A percentile compares a stretch with the other conserved stretches of the same genome.
phyloP scores from a whole-genome alignment of 2,113 vertebrate species.

The Zosterops japonicus region DNA sequence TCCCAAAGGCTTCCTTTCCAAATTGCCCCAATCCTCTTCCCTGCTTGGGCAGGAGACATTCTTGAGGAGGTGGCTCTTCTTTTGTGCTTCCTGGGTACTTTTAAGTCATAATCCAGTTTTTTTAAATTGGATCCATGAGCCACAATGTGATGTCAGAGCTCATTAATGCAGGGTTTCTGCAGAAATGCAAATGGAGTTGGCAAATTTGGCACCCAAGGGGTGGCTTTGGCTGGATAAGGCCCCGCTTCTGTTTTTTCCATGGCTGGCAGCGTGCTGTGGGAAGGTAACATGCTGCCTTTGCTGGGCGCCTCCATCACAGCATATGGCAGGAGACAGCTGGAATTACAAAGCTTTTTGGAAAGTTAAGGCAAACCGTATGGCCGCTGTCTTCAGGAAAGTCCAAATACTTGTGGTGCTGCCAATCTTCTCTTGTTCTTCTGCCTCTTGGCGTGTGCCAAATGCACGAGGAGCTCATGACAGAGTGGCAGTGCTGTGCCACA shows the following conservation, averaged over 20 bases:
- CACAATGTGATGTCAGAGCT: not conserved
- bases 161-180: not conserved
- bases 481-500: rapidly evolving
- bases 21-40: rapidly evolving
- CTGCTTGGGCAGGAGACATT: not conserved
- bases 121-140: not conserved
- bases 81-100: not conserved
- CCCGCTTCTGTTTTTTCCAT: not conserved
- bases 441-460: not conserved
- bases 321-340: conserved; percentile 54
- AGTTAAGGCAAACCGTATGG: conserved; percentile 32
- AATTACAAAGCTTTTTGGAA: conserved; percentile 39
- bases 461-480: rapidly evolving
- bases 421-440: not conserved
- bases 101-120: not conserved
- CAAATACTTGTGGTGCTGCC: conserved; percentile 2
- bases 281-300: not conserved
- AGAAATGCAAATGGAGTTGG: not conserved
- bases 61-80: not conserved
- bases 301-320: not conserved
- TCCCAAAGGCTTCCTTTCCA: not conserved
- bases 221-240: not conserved
- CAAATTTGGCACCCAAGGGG: not conserved
- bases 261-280: not conserved
- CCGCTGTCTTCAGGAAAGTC: conserved; percentile 9